Evolutionary conservation across 2,113 vertebrate genomes (phyloP).

Genomic region (Meriones unguiculatus): DNA sequence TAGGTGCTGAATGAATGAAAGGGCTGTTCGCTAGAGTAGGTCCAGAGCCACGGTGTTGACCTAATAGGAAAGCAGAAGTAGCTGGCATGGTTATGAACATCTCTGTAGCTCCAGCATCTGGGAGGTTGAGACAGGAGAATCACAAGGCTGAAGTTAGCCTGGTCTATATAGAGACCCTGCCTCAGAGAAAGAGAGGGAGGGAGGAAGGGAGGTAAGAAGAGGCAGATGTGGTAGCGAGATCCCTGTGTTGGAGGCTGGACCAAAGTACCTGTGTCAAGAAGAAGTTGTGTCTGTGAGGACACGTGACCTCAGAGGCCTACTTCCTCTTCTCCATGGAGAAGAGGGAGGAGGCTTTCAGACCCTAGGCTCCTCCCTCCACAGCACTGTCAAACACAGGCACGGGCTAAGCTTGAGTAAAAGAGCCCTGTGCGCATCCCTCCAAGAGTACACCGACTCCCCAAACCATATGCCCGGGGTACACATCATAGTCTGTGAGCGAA

Average conservation of each 20-base stretch:
- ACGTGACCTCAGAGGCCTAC: neutral
- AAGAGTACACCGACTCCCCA: neutral
- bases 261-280: neutral
- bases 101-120: no score
- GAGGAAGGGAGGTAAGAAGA: rapidly evolving
- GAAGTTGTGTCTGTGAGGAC: neutral
- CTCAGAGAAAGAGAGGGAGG: neutral
- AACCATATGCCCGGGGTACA: slow-evolving; percentile 24
- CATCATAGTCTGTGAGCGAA: slow-evolving; percentile 41
- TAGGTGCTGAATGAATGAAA: neutral
- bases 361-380: neutral
- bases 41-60: neutral
- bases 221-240: neutral
- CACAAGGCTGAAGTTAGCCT: neutral
- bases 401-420: neutral
- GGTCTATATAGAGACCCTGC: neutral
- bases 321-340: neutral
- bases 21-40: neutral
- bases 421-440: neutral
- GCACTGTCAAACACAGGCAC: neutral
- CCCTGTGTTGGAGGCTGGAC: neutral
- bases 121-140: neutral
- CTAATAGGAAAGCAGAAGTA: neutral
- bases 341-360: neutral
- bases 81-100: no score